These are phyloP conservation scores for Apostichopus leukothele DNA, from an alignment of 53 echinoderm and acorn worm genomes.

Conservation along the genomic window DNA sequence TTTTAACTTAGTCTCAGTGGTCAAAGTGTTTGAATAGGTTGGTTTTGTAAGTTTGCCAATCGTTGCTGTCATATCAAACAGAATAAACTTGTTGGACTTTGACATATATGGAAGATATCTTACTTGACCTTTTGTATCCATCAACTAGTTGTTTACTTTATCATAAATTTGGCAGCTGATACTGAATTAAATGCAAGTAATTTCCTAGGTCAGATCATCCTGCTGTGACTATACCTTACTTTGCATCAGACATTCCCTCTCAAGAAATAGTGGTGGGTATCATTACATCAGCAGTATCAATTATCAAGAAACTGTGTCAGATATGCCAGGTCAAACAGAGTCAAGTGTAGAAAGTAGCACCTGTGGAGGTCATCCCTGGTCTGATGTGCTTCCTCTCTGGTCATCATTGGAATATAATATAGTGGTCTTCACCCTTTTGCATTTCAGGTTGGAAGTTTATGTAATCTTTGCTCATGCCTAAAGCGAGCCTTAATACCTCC, in stretches of 20 bases:
- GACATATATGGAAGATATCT: too few species aligned
- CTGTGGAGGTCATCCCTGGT: neutral
- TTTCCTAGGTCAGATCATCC: neutral
- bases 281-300: neutral
- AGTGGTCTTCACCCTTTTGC: constrained; percentile 1
- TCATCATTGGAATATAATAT: too few species aligned
- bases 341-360: neutral
- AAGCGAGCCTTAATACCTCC: too few species aligned
- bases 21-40: too few species aligned
- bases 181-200: neutral
- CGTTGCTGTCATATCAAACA: too few species aligned
- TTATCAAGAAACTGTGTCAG: neutral
- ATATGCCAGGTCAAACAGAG: neutral
- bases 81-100: too few species aligned
- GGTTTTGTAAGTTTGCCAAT: too few species aligned
- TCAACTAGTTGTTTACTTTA: neutral
- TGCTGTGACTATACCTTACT: neutral
- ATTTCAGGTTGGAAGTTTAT: neutral
- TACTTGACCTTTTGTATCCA: neutral
- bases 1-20: too few species aligned
- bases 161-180: neutral
- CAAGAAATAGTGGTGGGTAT: neutral
- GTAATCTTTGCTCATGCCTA: too few species aligned
- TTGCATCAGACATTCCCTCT: neutral
- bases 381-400: too few species aligned